Evolutionary conservation across 1,140 invertebrate genomes (phyloP).

Genomic region (Drosophila elegans): DNA sequence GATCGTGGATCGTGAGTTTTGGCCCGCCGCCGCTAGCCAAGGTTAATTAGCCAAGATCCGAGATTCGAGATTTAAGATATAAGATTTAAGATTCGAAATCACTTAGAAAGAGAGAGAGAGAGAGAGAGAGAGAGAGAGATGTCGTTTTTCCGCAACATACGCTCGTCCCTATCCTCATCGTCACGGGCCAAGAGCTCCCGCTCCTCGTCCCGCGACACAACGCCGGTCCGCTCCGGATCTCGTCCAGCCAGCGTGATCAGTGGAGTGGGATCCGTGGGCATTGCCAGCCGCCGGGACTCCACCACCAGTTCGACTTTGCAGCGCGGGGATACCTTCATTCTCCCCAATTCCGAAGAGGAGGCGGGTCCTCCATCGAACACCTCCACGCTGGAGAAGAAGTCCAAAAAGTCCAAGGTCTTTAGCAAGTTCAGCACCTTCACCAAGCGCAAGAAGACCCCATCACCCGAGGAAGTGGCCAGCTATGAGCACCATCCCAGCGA

Average conservation of each 20-base stretch:
- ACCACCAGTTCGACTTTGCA: conserved; percentile 66
- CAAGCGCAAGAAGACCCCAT: conserved; percentile 77
- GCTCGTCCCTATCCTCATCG: conserved; percentile 70
- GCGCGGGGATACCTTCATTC: conserved; percentile 78
- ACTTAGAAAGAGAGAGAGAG: conserved; percentile 13
- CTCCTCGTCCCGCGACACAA: conserved; percentile 75
- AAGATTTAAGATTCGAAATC: conserved; percentile 29
- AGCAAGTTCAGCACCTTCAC: conserved; percentile 82
- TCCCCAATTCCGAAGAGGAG: conserved; percentile 63
- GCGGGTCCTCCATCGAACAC: conserved; percentile 51
- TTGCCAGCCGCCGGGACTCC: conserved; percentile 58
- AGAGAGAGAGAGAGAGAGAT: conserved; percentile 41
- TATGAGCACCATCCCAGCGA: conserved; percentile 82
- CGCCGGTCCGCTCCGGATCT: conserved; percentile 66
- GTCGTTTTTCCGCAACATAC: conserved; percentile 83
- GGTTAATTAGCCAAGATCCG: conserved; percentile 36
- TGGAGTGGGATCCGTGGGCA: background rate
- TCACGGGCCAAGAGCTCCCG: conserved; percentile 73
- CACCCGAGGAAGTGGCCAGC: conserved; percentile 61
- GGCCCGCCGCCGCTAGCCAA: conserved; percentile 16
- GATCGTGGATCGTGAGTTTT: conserved; percentile 20
- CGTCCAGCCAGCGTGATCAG: conserved; percentile 75
- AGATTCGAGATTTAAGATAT: conserved; percentile 20
- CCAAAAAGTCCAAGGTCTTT: conserved; percentile 80
- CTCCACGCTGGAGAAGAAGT: conserved; percentile 77